phyloP scores from a whole-genome alignment of 2,888 invertebrate species.

The Mesodorylaimus sp. region DNA sequence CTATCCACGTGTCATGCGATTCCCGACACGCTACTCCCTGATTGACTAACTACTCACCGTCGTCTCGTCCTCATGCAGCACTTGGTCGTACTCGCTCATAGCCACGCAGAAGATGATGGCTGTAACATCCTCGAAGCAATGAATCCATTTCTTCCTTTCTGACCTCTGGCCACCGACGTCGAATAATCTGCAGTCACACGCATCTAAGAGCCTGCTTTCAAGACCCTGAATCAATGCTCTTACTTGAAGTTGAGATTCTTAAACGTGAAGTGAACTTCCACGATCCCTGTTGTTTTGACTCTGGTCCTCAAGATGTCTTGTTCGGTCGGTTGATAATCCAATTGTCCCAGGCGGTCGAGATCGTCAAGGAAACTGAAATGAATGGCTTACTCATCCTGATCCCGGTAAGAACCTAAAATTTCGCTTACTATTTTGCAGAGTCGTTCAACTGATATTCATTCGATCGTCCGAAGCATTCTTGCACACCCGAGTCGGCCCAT shows the following conservation, averaged over 20 bases:
- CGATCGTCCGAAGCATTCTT: slow-evolving; percentile 96
- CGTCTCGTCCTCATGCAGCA: slow-evolving; percentile 98
- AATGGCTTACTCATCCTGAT: no score
- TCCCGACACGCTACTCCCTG: no score
- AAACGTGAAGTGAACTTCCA: slow-evolving; percentile 99
- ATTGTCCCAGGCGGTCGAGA: slow-evolving; percentile 91
- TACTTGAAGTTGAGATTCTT: slow-evolving; percentile 99
- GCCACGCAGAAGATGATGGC: slow-evolving; percentile 99
- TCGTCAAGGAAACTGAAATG: slow-evolving; percentile 92
- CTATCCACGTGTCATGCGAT: no score
- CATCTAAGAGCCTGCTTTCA: slow-evolving; percentile 4
- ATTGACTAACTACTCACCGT: no score
- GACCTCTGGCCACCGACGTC: slow-evolving; percentile 98
- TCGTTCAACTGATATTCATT: slow-evolving; percentile 99
- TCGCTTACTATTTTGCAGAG: slow-evolving; percentile 99
- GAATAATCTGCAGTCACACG: slow-evolving; percentile 57
- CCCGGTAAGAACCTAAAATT: no score
- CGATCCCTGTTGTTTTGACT: slow-evolving; percentile 99
- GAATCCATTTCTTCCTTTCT: slow-evolving; percentile 96
- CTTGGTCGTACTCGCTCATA: slow-evolving; percentile 99
- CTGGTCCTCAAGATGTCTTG: slow-evolving; percentile 97
- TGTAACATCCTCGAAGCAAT: slow-evolving; percentile 94
- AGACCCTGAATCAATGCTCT: no score
- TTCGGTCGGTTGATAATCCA: slow-evolving; percentile 97
- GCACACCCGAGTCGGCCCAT: slow-evolving; percentile 90